phyloP scores from a whole-genome alignment of 2,797 vertebrate genomes.

The Peromyscus attwateri region DNA sequence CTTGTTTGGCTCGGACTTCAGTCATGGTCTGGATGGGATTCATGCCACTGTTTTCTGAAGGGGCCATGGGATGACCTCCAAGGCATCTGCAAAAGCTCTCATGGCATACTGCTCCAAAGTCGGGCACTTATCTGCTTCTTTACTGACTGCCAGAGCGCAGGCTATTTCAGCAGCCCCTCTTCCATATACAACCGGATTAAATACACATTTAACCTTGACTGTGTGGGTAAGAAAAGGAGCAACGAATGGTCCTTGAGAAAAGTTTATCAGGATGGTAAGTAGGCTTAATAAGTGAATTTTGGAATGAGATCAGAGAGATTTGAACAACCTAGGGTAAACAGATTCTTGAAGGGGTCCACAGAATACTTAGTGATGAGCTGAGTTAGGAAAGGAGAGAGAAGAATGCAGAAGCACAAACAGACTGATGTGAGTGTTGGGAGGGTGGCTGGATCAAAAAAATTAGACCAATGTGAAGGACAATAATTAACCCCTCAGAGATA shows the following conservation, averaged over 20 bases:
- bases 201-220: neutral
- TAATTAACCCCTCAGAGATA: neutral
- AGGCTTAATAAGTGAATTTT: neutral
- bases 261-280: neutral
- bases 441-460: neutral
- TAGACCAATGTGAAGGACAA: neutral
- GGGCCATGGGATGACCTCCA: slow-evolving; percentile 97
- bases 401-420: neutral
- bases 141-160: slow-evolving; percentile 86
- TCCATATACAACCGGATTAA: neutral
- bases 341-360: neutral
- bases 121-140: slow-evolving; percentile 97
- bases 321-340: neutral
- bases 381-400: neutral
- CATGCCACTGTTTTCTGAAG: slow-evolving; percentile 97
- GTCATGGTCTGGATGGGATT: slow-evolving; percentile 99
- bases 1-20: slow-evolving; percentile 95
- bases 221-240: neutral
- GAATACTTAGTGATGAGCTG: neutral
- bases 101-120: slow-evolving; percentile 99
- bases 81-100: slow-evolving; percentile 96
- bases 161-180: too few relatives aligned
- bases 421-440: neutral
- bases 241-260: neutral
- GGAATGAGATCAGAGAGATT: slow-evolving; percentile 11